Conservation (phyloP, 2,113 vertebrate species). For the Apodemus speciosus region DNA sequence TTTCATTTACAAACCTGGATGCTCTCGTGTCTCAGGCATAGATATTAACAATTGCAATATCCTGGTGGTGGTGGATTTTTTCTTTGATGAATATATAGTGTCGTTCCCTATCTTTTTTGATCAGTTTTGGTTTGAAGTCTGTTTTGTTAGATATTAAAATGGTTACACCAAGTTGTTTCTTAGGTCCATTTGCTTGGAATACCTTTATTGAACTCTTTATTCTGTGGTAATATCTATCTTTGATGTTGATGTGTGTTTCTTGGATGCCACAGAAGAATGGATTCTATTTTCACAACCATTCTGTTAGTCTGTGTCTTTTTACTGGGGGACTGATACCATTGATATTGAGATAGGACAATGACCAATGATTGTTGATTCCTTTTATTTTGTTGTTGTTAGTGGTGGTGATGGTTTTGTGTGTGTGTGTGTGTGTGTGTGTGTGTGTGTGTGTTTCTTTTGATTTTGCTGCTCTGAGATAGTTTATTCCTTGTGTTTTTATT, state of each 20-base stretch:
- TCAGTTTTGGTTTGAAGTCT: background rate
- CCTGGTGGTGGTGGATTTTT: background rate
- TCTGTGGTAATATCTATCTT: too few species aligned
- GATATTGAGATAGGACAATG: background rate
- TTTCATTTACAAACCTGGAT: background rate
- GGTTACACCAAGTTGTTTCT: background rate
- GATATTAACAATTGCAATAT: background rate
- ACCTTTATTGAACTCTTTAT: too few species aligned
- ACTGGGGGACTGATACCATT: background rate
- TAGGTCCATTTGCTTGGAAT: background rate
- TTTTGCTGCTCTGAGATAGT: background rate
- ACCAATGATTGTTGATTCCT: background rate
- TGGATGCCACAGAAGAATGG: too few species aligned
- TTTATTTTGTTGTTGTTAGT: background rate
- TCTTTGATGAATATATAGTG: background rate
- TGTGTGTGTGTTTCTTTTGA: background rate
- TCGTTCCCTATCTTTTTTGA: background rate
- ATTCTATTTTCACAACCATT: background rate
- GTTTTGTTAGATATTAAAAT: background rate
- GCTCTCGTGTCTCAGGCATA: background rate
- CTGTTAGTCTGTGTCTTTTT: background rate
- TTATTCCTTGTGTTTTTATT: background rate
- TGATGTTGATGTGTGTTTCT: too few species aligned
- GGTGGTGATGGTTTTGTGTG: background rate
- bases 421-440: background rate